Conservation (phyloP, 1,140 invertebrate species). For the Babylonia areolata region DNA sequence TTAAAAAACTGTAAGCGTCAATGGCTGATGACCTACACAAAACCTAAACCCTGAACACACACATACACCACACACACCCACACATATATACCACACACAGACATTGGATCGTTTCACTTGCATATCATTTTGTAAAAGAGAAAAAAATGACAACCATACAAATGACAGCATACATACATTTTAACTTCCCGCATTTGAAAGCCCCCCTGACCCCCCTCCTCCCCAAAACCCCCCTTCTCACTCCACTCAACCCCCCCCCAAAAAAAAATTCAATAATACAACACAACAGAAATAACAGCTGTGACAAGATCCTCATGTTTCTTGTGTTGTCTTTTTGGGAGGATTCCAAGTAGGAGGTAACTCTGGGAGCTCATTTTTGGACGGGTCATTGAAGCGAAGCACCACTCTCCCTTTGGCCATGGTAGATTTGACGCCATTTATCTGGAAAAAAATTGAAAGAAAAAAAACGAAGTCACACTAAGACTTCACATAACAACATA, state of each 20-base stretch:
- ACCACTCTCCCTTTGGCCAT: not conserved
- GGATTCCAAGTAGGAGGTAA: not conserved
- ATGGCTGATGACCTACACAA: too few relatives aligned
- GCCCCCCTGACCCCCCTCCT: not conserved
- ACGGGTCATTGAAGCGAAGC: slow-evolving; percentile 14
- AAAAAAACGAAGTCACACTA: too few relatives aligned
- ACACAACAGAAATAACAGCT: not conserved
- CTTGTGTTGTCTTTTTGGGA: not conserved
- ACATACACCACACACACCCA: not conserved
- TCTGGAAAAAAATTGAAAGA: slow-evolving; percentile 15
- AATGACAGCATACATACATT: too few relatives aligned
- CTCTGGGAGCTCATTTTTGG: not conserved
- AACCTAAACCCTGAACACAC: too few relatives aligned
- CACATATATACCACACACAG: not conserved
- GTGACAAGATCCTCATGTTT: not conserved
- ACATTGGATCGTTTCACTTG: too few relatives aligned
- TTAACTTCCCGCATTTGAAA: not conserved
- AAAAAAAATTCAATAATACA: too few relatives aligned
- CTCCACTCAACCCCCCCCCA: not conserved
- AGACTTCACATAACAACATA: too few relatives aligned
- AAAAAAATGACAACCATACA: too few relatives aligned
- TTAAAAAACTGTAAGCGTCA: too few relatives aligned
- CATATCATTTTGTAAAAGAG: too few relatives aligned
- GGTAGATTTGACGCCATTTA: not conserved
- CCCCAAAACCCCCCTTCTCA: not conserved